Percentiles rank a stretch among this genome's conserved stretches.
Evolutionary conservation across 2,888 invertebrate genomes (phyloP).

Genomic region (Cantharis lateralis): DNA sequence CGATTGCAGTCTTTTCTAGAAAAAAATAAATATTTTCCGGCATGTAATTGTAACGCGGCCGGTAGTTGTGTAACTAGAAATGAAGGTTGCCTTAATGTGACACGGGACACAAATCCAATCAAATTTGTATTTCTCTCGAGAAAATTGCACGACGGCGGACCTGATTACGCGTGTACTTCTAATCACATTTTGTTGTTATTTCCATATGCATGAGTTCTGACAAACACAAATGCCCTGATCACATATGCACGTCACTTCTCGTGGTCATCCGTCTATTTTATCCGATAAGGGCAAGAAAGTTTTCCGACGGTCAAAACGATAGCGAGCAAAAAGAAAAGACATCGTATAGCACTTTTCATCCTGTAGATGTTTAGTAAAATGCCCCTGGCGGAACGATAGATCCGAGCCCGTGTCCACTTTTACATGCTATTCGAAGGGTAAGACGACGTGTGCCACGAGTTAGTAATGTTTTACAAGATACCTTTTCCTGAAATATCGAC

Average conservation of each 20-base stretch:
- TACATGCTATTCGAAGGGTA: conserved; percentile 44
- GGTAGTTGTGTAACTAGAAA: conserved; percentile 18
- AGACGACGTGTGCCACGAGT: conserved; percentile 43
- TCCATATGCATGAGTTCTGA: conserved; percentile 54
- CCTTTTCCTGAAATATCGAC: background rate
- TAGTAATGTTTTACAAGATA: conserved; percentile 30
- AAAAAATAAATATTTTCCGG: background rate
- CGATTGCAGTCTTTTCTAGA: background rate
- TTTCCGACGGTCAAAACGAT: conserved; percentile 18
- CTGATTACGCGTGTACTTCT: conserved; percentile 48
- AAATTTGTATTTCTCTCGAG: conserved; percentile 55
- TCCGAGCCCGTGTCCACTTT: conserved; percentile 53
- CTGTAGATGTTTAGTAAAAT: conserved; percentile 31
- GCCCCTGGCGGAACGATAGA: conserved; percentile 48
- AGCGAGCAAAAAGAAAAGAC: conserved; percentile 20
- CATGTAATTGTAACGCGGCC: background rate
- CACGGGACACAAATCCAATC: conserved; percentile 50
- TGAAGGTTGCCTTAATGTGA: conserved; percentile 38
- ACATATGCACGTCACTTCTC: conserved; percentile 50
- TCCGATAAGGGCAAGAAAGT: conserved; percentile 40
- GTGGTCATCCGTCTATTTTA: conserved; percentile 48
- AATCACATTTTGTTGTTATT: conserved; percentile 48
- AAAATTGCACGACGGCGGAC: conserved; percentile 51
- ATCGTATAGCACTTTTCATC: conserved; percentile 30
- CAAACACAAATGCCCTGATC: conserved; percentile 52